Percentiles rank a stretch among this genome's conserved stretches.
Conservation (phyloP, 2,797 vertebrate species). For the Enoplosus armatus region DNA sequence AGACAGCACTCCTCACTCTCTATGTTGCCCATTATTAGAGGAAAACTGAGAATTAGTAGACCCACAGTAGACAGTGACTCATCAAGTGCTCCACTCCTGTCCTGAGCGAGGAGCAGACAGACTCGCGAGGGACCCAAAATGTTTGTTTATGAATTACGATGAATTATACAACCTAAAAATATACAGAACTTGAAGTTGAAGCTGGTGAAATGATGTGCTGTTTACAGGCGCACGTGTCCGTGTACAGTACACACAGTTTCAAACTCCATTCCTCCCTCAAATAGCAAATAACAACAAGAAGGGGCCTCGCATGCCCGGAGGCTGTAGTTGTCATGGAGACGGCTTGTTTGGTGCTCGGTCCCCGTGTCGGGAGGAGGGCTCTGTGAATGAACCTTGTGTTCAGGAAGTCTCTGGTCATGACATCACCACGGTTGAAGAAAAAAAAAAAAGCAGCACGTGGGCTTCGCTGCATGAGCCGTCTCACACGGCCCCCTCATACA, state of each 20-base stretch:
- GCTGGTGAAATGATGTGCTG: constrained; percentile 15
- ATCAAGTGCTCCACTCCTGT: constrained; percentile 37
- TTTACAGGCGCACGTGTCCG: constrained; percentile 37
- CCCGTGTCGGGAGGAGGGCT: constrained; percentile 60
- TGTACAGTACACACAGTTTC: constrained; percentile 36
- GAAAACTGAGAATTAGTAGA: constrained; percentile 43
- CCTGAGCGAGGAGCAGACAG: constrained; percentile 39
- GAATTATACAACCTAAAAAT: constrained; percentile 32
- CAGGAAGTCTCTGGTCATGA: constrained; percentile 83
- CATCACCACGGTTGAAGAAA: constrained; percentile 77
- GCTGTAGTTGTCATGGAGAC: constrained; percentile 72
- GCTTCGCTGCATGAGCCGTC: constrained; percentile 45
- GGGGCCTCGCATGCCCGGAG: constrained; percentile 51
- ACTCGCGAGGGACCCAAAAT: constrained; percentile 29
- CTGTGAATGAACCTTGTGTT: constrained; percentile 86
- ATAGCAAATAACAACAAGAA: constrained; percentile 71
- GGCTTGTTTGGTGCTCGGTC: constrained; percentile 78
- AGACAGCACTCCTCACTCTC: constrained; percentile 15
- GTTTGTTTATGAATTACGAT: constrained; percentile 62
- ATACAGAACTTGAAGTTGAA: background rate
- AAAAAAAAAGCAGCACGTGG: constrained; percentile 74
- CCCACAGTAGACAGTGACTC: constrained; percentile 66
- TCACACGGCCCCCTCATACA: constrained; percentile 57
- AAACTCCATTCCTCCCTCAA: constrained; percentile 48
- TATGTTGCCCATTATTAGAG: constrained; percentile 17